Conservation (phyloP, 2,888 invertebrate species). For the Ormyrus nitidulus region DNA sequence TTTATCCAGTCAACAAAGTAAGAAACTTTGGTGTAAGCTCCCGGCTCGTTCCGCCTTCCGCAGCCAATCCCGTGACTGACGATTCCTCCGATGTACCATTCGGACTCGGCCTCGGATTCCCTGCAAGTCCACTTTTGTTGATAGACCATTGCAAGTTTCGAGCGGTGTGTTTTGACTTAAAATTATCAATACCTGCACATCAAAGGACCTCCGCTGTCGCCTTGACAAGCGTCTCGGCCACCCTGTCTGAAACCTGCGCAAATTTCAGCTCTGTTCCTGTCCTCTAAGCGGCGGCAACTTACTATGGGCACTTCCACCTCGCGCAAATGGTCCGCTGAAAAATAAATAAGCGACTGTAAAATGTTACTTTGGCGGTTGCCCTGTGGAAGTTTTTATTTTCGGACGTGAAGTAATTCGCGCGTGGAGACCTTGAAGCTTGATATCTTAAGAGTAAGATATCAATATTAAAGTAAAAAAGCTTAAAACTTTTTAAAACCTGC, state of each 20-base stretch:
- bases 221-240: constrained; percentile 90
- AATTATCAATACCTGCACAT: constrained; percentile 79
- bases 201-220: constrained; percentile 90
- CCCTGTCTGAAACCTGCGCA: constrained; percentile 87
- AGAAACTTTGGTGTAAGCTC: constrained; percentile 88
- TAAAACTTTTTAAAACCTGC: too few relatives aligned
- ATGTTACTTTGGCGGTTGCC: too few relatives aligned
- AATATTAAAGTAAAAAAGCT: too few relatives aligned
- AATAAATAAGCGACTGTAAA: background rate
- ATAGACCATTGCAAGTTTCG: too few relatives aligned
- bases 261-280: constrained; percentile 82
- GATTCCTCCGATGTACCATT: constrained; percentile 89
- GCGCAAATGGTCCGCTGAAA: constrained; percentile 86
- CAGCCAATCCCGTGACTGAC: constrained; percentile 93
- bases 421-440: too few relatives aligned
- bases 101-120: constrained; percentile 73
- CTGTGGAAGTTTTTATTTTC: too few relatives aligned
- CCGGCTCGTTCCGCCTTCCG: constrained; percentile 86
- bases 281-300: constrained; percentile 81
- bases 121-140: background rate
- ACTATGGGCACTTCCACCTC: constrained; percentile 88
- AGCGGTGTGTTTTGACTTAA: too few relatives aligned
- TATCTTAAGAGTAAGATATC: too few relatives aligned
- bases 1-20: constrained; percentile 86
- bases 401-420: too few relatives aligned